Evolutionary conservation across 2,113 vertebrate genomes (phyloP).

Genomic region (Melanostigma gelatinosum): DNA sequence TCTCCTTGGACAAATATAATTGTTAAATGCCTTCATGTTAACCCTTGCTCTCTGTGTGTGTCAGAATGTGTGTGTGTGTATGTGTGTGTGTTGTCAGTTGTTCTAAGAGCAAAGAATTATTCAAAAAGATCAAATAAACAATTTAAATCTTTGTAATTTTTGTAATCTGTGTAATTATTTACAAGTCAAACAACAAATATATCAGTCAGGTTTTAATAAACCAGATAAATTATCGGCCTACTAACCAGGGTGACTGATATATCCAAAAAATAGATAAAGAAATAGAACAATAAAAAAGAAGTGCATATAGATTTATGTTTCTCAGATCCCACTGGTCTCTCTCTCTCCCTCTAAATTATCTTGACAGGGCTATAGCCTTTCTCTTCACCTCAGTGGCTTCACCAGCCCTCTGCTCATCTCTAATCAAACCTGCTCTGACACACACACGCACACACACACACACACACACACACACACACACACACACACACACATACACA

Average conservation of each 20-base stretch:
- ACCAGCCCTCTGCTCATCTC: constrained; percentile 37
- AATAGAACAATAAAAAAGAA: not conserved
- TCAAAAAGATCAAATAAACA: not conserved
- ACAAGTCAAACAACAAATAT: not conserved
- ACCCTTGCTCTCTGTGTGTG: not conserved
- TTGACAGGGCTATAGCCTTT: constrained; percentile 35
- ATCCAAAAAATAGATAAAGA: not conserved
- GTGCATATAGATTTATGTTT: not conserved
- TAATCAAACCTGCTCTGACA: constrained; percentile 38
- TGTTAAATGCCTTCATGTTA: not conserved
- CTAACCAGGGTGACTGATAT: not conserved
- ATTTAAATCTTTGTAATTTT: no score
- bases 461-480: constrained; percentile 39
- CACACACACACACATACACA: constrained; percentile 33
- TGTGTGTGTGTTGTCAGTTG: no score
- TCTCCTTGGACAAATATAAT: not conserved
- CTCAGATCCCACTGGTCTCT: not conserved
- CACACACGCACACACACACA: constrained; percentile 33
- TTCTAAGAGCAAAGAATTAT: not conserved
- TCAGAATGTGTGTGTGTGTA: not conserved
- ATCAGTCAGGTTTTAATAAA: not conserved
- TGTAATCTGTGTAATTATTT: no score
- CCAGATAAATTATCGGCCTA: not conserved
- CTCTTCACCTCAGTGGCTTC: constrained; percentile 27
- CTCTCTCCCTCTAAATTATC: constrained; percentile 25